phyloP scores from a whole-genome alignment of 2,797 vertebrate species.

The Ctenosaura bakeri region DNA sequence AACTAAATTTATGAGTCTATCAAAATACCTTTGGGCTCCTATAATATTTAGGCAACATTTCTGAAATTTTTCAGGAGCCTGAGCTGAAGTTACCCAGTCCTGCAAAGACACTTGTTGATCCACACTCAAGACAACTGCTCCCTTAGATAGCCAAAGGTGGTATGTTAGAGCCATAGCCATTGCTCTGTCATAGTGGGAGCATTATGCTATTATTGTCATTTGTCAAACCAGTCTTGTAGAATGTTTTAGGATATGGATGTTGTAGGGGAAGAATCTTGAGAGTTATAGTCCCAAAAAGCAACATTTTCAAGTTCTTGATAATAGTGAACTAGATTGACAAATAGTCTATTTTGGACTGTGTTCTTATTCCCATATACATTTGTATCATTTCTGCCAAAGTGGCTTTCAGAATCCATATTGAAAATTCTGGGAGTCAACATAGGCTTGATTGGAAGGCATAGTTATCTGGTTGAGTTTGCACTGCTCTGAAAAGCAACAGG shows the following conservation, averaged over 20 bases:
- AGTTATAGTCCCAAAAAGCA: neutral
- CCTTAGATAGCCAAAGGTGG: neutral
- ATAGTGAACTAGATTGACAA: neutral
- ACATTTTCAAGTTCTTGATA: too few relatives aligned
- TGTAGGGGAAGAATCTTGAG: neutral
- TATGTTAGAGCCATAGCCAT: neutral
- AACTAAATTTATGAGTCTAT: slow-evolving; percentile 84
- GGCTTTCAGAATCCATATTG: neutral
- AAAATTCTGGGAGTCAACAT: neutral
- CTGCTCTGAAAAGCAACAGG: neutral
- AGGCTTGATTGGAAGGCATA: neutral
- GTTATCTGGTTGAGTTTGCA: neutral
- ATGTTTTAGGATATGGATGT: too few relatives aligned
- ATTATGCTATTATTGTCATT: neutral
- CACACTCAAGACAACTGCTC: neutral
- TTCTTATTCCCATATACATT: neutral
- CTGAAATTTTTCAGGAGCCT: slow-evolving; percentile 78
- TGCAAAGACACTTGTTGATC: slow-evolving; percentile 59
- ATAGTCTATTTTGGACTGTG: neutral
- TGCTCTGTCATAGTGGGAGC: neutral
- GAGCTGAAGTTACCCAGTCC: slow-evolving; percentile 45
- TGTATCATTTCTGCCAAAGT: neutral
- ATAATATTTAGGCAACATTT: slow-evolving; percentile 82
- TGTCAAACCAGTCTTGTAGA: too few relatives aligned
- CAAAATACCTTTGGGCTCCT: slow-evolving; percentile 84